A percentile compares a stretch with the other conserved stretches of the same genome.
Conservation (phyloP, 1,140 invertebrate genomes). For the Teleopsis dalmanni region DNA sequence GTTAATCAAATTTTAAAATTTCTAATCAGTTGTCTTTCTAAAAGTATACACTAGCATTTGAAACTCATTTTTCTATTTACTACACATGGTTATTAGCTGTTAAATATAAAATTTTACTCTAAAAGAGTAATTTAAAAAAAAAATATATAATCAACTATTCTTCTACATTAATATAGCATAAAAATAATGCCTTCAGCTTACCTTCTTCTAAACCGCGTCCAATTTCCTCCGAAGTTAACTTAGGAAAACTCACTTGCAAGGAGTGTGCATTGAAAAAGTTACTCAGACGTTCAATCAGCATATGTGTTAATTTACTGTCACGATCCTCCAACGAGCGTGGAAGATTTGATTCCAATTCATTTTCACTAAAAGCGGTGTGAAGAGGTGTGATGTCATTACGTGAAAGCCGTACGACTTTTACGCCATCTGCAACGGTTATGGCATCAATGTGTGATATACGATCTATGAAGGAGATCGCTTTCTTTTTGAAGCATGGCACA, state of each 20-base stretch:
- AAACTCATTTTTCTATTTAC: too few species aligned
- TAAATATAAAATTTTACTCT: too few species aligned
- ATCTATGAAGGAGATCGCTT: constrained; percentile 68
- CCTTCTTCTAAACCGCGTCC: constrained; percentile 66
- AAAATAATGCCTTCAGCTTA: too few species aligned
- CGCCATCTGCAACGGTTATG: constrained; percentile 56
- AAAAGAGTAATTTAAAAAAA: too few species aligned
- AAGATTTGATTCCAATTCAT: constrained; percentile 58
- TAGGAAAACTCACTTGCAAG: constrained; percentile 65
- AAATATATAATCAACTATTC: too few species aligned
- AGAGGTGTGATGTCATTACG: constrained; percentile 30
- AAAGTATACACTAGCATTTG: too few species aligned
- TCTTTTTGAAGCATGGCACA: constrained; percentile 68
- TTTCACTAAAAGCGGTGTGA: constrained; percentile 44
- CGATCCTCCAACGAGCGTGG: constrained; percentile 55
- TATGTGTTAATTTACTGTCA: constrained; percentile 57
- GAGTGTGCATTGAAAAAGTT: constrained; percentile 65
- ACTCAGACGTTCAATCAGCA: constrained; percentile 62
- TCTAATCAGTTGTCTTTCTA: too few species aligned
- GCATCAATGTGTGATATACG: constrained; percentile 60
- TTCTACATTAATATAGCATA: too few species aligned
- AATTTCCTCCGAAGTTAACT: constrained; percentile 58
- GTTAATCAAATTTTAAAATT: too few species aligned
- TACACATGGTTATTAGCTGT: too few species aligned
- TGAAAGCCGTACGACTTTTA: constrained; percentile 56